Evolutionary conservation across 2,797 vertebrate genomes (phyloP), one percentile per base, ranked within the genome.

Genomic region (Enteromius anoplus): DNA sequence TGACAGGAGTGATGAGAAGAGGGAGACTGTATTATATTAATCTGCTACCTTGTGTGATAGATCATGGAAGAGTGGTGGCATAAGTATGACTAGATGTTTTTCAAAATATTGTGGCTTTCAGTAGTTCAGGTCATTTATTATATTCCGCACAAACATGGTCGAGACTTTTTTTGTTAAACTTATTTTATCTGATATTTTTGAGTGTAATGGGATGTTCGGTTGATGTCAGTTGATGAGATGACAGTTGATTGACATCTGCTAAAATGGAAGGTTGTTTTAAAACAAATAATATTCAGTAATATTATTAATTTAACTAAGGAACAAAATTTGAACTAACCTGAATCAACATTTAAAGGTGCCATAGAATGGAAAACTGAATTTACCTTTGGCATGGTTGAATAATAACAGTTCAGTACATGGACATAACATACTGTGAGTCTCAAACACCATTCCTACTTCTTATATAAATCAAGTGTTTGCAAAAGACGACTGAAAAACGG

Each of bases 1-100:
- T 53, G 62, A 66, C 17, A 2, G 47, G 26, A 34, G 37, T 32
- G 53, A 80, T 17, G 78, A 69, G 66, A 26, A 40, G 23, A 19
- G 11, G 5, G 19, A 75, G 58, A 75, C 45, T 40, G 70, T 37
- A 5, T 53, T 49, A 64, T 75, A 75, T 75, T 75, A 32, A 81
- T 81, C 45, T 81, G 68, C 17, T 1, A 45, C 69, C 40, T 73
- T 82, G 8, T 34, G 51, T 53, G 62, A 65, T 42, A 65, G 42
- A 66, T 66, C 45, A 15, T 32, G 62, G 26, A 78, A 66, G 29
- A 51, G 29, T 34, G 47, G 12, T 65, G 76, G 58, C 4, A 5
- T 34, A 14, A 12, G 3, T 78, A 34, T 68, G 64, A 51, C 14
- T 64, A 34, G 17, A 77, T 51, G 23, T 37, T 75, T 78, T 47